Evolutionary conservation across 2,113 vertebrate species (phyloP).

Genomic region (Megaptera novaeangliae): DNA sequence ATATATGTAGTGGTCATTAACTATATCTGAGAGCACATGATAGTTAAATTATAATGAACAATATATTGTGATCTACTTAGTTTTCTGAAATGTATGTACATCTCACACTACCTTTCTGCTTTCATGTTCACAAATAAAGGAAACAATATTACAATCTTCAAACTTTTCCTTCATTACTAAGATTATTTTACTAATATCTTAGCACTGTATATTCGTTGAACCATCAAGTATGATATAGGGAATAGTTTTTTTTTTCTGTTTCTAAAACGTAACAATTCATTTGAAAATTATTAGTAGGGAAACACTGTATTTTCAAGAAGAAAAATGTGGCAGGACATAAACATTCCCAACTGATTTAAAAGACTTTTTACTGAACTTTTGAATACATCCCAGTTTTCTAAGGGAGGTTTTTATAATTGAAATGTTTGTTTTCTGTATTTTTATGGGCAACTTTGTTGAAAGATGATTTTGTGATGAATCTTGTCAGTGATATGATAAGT

Average conservation of each 20-base stretch:
- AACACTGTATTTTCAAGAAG: neutral
- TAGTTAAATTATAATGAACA: neutral
- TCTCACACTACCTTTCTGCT: neutral
- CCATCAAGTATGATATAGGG: neutral
- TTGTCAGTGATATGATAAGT: neutral
- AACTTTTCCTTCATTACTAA: neutral
- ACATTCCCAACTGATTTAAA: neutral
- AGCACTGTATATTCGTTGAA: neutral
- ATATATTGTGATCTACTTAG: neutral
- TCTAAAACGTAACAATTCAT: neutral
- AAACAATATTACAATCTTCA: neutral
- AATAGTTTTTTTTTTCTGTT: neutral
- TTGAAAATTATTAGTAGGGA: neutral
- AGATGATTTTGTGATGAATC: neutral
- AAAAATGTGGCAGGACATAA: neutral
- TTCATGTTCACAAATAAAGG: neutral
- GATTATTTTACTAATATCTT: neutral
- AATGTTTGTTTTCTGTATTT: neutral
- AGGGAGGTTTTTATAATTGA: neutral
- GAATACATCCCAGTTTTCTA: neutral
- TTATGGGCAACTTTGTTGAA: neutral
- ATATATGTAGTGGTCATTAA: neutral
- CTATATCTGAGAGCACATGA: neutral
- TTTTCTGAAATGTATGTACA: neutral
- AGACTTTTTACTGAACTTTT: neutral